Evolutionary conservation across 1,140 invertebrate species (phyloP).

Genomic region (Rhyacophila brunnea): DNA sequence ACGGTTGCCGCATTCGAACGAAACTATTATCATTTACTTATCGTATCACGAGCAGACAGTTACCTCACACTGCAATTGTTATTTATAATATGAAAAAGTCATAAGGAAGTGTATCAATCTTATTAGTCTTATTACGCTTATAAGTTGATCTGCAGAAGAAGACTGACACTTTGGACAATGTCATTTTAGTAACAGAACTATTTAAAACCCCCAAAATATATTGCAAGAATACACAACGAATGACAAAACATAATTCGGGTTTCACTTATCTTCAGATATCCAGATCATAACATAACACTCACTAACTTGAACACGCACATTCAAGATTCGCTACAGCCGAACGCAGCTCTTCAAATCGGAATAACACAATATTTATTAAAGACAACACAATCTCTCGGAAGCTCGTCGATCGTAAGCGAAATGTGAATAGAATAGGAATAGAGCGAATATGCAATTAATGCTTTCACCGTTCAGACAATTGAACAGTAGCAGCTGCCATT

Average conservation of each 20-base stretch:
- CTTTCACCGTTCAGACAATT: conserved; percentile 22
- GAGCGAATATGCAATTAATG: conserved; percentile 13
- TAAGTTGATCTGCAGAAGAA: too few species aligned
- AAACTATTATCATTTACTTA: conserved; percentile 9
- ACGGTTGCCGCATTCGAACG: neutral
- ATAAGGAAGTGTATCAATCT: too few species aligned
- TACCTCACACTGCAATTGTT: too few species aligned
- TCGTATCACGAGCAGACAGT: neutral
- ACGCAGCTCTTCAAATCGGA: neutral
- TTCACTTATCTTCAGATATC: conserved; percentile 8
- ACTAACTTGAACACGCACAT: conserved; percentile 12
- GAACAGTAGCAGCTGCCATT: conserved; percentile 18
- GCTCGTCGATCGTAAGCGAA: conserved; percentile 4
- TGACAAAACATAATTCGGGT: too few species aligned
- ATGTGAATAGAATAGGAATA: conserved; percentile 1
- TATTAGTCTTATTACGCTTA: too few species aligned
- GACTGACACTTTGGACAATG: too few species aligned
- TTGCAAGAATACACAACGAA: too few species aligned
- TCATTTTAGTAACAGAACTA: too few species aligned
- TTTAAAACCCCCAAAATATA: too few species aligned
- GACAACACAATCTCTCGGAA: neutral
- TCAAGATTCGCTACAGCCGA: conserved; percentile 3
- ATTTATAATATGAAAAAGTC: too few species aligned
- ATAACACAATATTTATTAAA: neutral
- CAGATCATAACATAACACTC: conserved; percentile 14